Evolutionary conservation across 2,888 invertebrate species (phyloP).

Genomic region (Nebria brevicollis): DNA sequence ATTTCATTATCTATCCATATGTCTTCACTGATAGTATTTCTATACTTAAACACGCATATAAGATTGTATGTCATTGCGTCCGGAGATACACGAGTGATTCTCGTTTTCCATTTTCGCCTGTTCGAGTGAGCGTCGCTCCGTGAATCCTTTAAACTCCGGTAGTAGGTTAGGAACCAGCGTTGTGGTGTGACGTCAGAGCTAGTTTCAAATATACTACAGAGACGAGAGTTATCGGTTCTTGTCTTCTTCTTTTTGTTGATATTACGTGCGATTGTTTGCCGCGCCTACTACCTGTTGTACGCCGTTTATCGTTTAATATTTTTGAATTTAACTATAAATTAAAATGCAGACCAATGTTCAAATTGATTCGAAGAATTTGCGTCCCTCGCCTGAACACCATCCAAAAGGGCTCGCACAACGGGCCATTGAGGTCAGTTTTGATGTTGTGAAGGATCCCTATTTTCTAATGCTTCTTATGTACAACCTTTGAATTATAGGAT

Average conservation of each 20-base stretch:
- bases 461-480: neutral
- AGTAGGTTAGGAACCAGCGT: slow-evolving; percentile 50
- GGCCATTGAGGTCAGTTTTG: slow-evolving; percentile 66
- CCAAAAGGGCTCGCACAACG: slow-evolving; percentile 65
- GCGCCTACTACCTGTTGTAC: slow-evolving; percentile 25
- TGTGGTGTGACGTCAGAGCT: slow-evolving; percentile 25
- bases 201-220: neutral
- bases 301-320: neutral
- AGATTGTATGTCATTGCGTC: neutral
- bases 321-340: slow-evolving; percentile 19
- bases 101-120: neutral
- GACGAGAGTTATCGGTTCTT: neutral
- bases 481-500: neutral
- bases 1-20: neutral
- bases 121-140: neutral
- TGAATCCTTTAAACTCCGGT: slow-evolving; percentile 53
- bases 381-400: slow-evolving; percentile 72
- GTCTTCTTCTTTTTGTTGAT: neutral
- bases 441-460: slow-evolving; percentile 49
- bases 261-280: slow-evolving; percentile 5
- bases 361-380: slow-evolving; percentile 75
- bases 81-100: neutral
- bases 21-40: neutral
- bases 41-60: neutral
- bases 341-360: slow-evolving; percentile 80